Base-by-base conservation (phyloP, 1,140 invertebrate genomes). In the Solenopsis invicta region DNA sequence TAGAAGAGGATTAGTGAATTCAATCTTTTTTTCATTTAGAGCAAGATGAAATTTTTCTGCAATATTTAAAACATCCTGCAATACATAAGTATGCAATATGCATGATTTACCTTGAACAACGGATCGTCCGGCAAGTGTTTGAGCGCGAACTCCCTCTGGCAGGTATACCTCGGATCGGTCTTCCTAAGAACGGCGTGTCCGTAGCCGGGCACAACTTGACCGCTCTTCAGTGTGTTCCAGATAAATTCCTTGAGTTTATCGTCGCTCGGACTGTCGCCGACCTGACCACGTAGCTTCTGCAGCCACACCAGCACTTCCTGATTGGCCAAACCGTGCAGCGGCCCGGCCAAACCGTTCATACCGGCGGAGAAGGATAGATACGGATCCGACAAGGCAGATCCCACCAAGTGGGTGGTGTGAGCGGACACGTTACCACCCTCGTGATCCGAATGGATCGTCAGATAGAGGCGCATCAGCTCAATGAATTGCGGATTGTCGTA, bases 341-440 rank as follows among this genome's bases (percentile, higher is more conserved):
- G 99, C 85, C 99, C 99, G 90, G 99, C 99, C 29, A 99, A 96
- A 76, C 99, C 99, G 94, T 99, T 99, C 96, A 99, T 97, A 78
- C 98, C 98, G 84, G 98, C 99, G 71, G 98, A 97, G 95, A 99
- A 99, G 9, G 98, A 98, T 0, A 99, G 96, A 94, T 99, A 99
- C 4, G 99, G 98, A 95, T 99, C 99, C 84, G 98, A 99, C 48
- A 99, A 96, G 0, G 99, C 99, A 9, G 98, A 99, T 12, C 98
- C 99, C 12, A 99, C 99, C 93, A 99, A 96, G 95, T 99, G 99
- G 21, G 97, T 98, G 0, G 99, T 98, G 95, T 99, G 99, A 6
- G 99, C 99, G 21, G 97, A 98, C 0, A 99, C 99, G 94, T 99
- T 99, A 88, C 99, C 99, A 88, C 99, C 98, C 95, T 99, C 98